Evolutionary conservation across 2,888 invertebrate species (phyloP).

Genomic region (Phaonia tiefii): DNA sequence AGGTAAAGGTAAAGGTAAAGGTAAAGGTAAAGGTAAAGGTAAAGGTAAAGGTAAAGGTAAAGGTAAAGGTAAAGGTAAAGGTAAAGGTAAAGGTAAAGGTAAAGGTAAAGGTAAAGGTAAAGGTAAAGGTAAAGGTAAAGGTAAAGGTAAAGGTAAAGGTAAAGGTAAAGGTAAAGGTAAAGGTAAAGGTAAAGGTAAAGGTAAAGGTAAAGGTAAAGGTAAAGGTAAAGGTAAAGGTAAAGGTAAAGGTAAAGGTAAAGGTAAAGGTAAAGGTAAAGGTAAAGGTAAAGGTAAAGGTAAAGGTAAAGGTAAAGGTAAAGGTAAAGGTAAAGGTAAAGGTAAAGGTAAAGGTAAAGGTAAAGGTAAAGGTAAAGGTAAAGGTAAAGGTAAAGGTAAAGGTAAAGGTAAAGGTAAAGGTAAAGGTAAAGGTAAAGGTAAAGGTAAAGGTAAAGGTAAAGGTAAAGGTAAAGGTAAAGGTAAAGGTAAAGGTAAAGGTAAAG

Average conservation of each 20-base stretch:
- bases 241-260: constrained; percentile 1
- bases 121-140: constrained; percentile 1
- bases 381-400: not conserved
- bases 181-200: constrained; percentile 1
- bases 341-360: constrained; percentile 1
- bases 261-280: not conserved
- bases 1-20: constrained; percentile 1
- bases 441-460: not conserved
- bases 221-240: constrained; percentile 1
- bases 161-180: constrained; percentile 1
- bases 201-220: not conserved
- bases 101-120: constrained; percentile 1
- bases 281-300: constrained; percentile 1
- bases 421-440: constrained; percentile 1
- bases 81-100: not conserved
- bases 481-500: constrained; percentile 1
- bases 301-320: not conserved
- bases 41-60: constrained; percentile 1
- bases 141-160: not conserved
- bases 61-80: constrained; percentile 1
- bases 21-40: not conserved
- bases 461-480: constrained; percentile 1
- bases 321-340: not conserved
- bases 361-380: constrained; percentile 1
- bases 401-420: constrained; percentile 1